Evolutionary conservation across 2,888 invertebrate species (phyloP).

Genomic region (Nemoura dubitans): DNA sequence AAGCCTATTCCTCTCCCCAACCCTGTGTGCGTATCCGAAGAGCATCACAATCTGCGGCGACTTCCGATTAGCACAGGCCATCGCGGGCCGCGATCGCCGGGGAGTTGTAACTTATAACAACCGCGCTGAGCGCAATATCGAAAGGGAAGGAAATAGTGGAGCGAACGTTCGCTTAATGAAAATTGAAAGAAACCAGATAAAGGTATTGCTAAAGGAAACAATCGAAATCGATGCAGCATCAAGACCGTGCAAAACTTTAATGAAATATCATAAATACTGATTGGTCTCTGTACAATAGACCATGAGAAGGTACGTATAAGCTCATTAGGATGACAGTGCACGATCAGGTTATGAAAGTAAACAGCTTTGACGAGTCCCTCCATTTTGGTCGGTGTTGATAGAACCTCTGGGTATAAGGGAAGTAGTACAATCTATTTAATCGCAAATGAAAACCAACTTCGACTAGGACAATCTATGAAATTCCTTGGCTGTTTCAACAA

Average conservation of each 20-base stretch:
- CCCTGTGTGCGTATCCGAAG: background rate
- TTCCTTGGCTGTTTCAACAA: background rate
- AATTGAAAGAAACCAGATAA: slow-evolving; percentile 25
- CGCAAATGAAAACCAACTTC: background rate
- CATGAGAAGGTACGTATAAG: background rate
- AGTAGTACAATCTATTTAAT: background rate
- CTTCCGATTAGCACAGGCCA: background rate
- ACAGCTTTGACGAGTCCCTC: too few relatives aligned
- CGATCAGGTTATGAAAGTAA: too few relatives aligned
- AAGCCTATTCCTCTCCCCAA: slow-evolving; percentile 1
- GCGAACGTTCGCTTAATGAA: slow-evolving; percentile 7
- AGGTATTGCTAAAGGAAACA: background rate
- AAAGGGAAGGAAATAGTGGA: slow-evolving; percentile 32
- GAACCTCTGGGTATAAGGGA: background rate
- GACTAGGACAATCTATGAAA: background rate
- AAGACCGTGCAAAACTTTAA: background rate
- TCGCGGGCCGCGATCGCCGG: background rate
- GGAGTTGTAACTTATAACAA: slow-evolving; percentile 37
- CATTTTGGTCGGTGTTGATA: background rate
- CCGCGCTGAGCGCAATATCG: slow-evolving; percentile 13
- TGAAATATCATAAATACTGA: slow-evolving; percentile 19
- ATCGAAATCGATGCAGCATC: background rate
- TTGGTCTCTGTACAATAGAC: background rate
- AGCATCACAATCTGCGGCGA: slow-evolving; percentile 24
- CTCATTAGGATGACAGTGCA: background rate